A percentile compares a stretch with the other conserved stretches of the same genome.
Evolutionary conservation across 2,797 vertebrate species (phyloP).

Genomic region (Acanthurus tractus): DNA sequence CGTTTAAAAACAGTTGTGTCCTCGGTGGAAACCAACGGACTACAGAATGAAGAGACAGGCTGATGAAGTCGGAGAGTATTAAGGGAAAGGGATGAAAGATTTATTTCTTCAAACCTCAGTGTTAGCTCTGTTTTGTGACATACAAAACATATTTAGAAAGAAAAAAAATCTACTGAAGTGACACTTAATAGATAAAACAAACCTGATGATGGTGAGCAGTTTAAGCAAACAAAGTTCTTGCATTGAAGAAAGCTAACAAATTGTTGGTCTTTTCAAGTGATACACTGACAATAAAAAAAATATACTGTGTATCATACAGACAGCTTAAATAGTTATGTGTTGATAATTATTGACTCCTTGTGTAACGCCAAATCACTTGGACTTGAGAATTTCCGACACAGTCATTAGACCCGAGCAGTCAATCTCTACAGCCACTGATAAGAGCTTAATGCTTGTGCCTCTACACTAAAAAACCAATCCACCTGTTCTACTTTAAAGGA

Average conservation of each 20-base stretch:
- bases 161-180: neutral
- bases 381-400: no score
- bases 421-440: neutral
- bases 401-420: no score
- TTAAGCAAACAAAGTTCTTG: neutral
- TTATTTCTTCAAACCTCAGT: neutral
- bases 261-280: no score
- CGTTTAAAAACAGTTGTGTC: neutral
- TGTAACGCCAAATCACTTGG: no score
- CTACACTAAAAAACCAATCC: constrained; percentile 60
- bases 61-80: neutral
- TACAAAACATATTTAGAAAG: neutral
- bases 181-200: neutral
- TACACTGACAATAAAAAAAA: no score
- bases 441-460: constrained; percentile 46
- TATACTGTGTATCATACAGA: no score
- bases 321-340: no score
- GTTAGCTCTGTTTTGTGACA: neutral
- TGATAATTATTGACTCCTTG: no score
- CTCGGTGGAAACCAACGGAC: neutral
- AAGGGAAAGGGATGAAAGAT: neutral
- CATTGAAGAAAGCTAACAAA: no score
- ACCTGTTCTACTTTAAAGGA: constrained; percentile 74
- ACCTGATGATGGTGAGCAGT: neutral
- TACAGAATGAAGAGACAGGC: neutral